These are phyloP conservation scores for Eupithecia exiguata DNA, from an alignment of 2,888 invertebrate species.

Conservation along the genomic window DNA sequence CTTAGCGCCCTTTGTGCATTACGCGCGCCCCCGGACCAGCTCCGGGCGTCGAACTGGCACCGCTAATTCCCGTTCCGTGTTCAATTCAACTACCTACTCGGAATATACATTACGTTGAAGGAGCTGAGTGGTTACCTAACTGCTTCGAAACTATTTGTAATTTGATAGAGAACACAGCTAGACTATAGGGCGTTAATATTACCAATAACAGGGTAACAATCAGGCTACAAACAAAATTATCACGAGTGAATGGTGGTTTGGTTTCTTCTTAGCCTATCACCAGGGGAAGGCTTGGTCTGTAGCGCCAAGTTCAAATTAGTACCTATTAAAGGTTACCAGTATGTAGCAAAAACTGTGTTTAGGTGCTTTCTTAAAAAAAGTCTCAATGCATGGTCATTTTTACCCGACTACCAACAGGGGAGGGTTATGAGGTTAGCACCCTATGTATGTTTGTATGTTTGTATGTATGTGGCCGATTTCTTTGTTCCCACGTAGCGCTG, in stretches of 20 bases:
- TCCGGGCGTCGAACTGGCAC: constrained; percentile 51
- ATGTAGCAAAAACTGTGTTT: neutral
- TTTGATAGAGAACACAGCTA: neutral
- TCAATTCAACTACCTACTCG: constrained; percentile 38
- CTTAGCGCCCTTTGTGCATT: constrained; percentile 76
- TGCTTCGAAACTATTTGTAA: constrained; percentile 19
- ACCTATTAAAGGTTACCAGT: neutral
- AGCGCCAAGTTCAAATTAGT: neutral
- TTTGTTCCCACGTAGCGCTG: too few species aligned
- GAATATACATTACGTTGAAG: constrained; percentile 35
- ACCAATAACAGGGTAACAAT: neutral
- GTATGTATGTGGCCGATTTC: too few species aligned
- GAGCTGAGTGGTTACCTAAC: constrained; percentile 18
- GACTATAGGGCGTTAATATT: neutral
- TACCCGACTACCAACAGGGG: too few species aligned
- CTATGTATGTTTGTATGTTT: too few species aligned
- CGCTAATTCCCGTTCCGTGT: constrained; percentile 43
- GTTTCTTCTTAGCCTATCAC: too few species aligned
- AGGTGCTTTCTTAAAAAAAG: neutral
- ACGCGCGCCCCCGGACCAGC: constrained; percentile 54
- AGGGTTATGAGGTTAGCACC: too few species aligned
- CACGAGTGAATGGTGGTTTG: neutral
- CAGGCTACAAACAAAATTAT: neutral
- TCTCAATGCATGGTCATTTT: neutral
- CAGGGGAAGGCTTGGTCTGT: too few species aligned